Evolutionary conservation across 2,113 vertebrate species (phyloP), one percentile per base, ranked within the genome.

Genomic region (Pituophis catenifer): DNA sequence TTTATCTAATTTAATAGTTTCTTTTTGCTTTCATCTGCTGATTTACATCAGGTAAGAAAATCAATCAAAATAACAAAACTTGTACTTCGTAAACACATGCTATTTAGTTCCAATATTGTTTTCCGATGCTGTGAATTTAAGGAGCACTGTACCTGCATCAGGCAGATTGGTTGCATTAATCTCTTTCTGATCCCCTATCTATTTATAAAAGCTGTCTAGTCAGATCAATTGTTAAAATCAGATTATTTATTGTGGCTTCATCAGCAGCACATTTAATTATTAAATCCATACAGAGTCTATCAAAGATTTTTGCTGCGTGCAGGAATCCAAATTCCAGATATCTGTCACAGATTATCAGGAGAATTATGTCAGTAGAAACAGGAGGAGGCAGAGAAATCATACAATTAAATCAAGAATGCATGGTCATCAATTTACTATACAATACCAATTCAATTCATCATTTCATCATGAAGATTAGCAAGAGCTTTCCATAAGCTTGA

Each of bases 1-100:
- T 65, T 90, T 81, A 90, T 90, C 58, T 90, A 75, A 89, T 90
- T 93, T 90, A 62, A 93, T 59, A 70, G 17, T 91, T 38, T 89
- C 70, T 57, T 23, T 90, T 94, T 90, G 50, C 85, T 91, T 88
- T 88, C 90, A 58, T 88, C 86, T 91, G 59, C 0, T 88, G 92
- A 93, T 87, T 93, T 93, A 58, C 53, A 44, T 62, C 85, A 91
- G 90, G 94, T 86, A 89, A 88, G 55, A 65, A 65, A 85, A 92
- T 89, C 91, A 86, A 86, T 93, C 1, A 0, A 62, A 93, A 44
- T 0, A 8, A 95, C 54, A 65, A 52, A 3, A 54, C 44, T 86
- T 89, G 1, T 9, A 81, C 87, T 3, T 62, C 91, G 53, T 54
- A 50, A 91, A 65, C 90, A 88, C 5, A 29, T 87, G 58, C 85